phyloP scores from a whole-genome alignment of 2,113 vertebrate species.

The Miniopterus natalensis region DNA sequence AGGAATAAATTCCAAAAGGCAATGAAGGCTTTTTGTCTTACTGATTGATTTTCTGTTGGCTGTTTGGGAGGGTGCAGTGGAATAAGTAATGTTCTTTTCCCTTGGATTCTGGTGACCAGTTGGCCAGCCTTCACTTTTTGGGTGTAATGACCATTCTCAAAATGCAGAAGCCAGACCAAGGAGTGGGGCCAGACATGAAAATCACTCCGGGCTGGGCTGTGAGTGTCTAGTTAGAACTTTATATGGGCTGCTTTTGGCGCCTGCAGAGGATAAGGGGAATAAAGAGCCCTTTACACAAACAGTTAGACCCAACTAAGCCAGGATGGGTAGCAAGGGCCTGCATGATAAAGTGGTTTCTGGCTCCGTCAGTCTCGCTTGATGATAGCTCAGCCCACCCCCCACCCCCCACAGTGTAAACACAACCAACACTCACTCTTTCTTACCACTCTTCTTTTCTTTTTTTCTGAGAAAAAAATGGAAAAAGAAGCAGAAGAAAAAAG shows the following conservation, averaged over 20 bases:
- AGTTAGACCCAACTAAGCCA: not conserved
- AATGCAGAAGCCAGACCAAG: not conserved
- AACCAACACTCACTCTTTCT: not conserved
- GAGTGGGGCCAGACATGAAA: not conserved
- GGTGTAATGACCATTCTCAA: not conserved
- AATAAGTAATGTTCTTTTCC: not conserved
- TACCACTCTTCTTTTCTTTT: not conserved
- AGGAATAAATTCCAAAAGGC: not conserved
- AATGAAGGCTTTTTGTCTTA: not conserved
- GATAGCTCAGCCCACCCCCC: not conserved
- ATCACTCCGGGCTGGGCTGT: not conserved
- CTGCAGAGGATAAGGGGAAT: not conserved
- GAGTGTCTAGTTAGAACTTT: slow-evolving; percentile 7
- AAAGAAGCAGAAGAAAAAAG: not conserved
- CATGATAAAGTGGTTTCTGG: not conserved
- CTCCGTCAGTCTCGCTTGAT: not conserved
- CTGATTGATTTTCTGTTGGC: not conserved
- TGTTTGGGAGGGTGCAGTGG: not conserved
- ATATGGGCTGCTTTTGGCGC: not conserved
- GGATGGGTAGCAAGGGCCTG: not conserved
- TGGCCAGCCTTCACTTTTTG: not conserved
- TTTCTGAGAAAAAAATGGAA: not conserved
- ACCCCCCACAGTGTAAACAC: not conserved
- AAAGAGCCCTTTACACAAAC: not conserved
- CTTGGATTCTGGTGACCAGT: not conserved